Percentiles rank a stretch among this genome's conserved stretches.
These are phyloP conservation scores for Pseudopleuronectes americanus DNA, from an alignment of 2,797 vertebrate genomes.

Conservation along the genomic window DNA sequence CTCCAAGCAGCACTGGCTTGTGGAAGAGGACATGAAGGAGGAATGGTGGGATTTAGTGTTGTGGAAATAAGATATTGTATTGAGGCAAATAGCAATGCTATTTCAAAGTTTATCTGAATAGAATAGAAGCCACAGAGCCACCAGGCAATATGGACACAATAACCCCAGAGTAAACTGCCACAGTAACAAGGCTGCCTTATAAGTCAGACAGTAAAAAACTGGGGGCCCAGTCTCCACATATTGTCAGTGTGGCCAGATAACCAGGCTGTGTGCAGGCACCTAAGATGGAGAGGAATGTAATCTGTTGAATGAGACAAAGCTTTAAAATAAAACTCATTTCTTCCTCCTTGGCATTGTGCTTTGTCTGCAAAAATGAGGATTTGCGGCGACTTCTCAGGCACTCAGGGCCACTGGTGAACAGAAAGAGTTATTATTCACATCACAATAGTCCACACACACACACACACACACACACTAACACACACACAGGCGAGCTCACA, in stretches of 20 bases:
- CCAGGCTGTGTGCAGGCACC: constrained; percentile 56
- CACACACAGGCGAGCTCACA: constrained; percentile 15
- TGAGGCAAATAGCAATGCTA: constrained; percentile 12
- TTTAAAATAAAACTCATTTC: constrained; percentile 79
- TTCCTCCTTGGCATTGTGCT: constrained; percentile 71
- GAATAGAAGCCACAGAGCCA: constrained; percentile 43
- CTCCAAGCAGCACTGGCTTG: constrained; percentile 41
- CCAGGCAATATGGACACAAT: constrained; percentile 50
- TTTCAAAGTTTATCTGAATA: constrained; percentile 49
- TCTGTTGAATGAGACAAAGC: constrained; percentile 80
- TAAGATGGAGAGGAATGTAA: constrained; percentile 73
- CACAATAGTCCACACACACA: constrained; percentile 41
- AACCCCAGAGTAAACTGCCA: constrained; percentile 60
- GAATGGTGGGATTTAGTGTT: constrained; percentile 37
- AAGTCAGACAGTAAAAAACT: constrained; percentile 68
- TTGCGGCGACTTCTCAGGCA: constrained; percentile 69
- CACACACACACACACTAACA: constrained; percentile 22
- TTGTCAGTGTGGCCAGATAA: constrained; percentile 63
- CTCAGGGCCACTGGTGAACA: constrained; percentile 70
- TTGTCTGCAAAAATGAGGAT: constrained; percentile 81
- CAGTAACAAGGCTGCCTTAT: constrained; percentile 48
- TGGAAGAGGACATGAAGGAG: constrained; percentile 30
- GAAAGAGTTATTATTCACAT: constrained; percentile 81
- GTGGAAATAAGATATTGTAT: constrained; percentile 35
- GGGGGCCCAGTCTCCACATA: constrained; percentile 49